These are phyloP conservation scores for Dallia pectoralis DNA, from an alignment of 2,797 vertebrate genomes.

Conservation along the genomic window DNA sequence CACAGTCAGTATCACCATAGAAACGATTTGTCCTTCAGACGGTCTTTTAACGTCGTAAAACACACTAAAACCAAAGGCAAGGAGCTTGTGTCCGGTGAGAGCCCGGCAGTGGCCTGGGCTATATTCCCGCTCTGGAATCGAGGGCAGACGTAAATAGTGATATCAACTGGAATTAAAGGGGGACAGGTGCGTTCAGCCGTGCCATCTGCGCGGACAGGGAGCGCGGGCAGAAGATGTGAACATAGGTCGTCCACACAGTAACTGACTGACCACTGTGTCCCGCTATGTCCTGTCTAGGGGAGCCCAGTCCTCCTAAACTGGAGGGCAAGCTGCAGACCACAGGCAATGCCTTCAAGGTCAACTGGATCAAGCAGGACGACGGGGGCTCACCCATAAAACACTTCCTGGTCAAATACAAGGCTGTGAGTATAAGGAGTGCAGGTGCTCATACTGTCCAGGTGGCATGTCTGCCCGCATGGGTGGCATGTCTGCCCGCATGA, in stretches of 20 bases:
- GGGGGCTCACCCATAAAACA: slow-evolving; percentile 94
- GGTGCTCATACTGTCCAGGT: slow-evolving; percentile 20
- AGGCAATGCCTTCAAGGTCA: slow-evolving; percentile 87
- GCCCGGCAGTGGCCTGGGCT: neutral
- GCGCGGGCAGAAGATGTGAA: neutral
- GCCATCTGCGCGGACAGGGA: neutral
- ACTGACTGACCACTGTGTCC: slow-evolving; percentile 6
- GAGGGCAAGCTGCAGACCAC: slow-evolving; percentile 78
- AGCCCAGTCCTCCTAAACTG: slow-evolving; percentile 92
- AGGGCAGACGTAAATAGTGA: neutral
- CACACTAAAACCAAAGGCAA: neutral
- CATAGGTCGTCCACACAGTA: neutral
- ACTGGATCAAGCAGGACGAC: slow-evolving; percentile 94
- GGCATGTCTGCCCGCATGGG: too few species aligned
- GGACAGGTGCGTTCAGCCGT: neutral
- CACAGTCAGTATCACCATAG: neutral
- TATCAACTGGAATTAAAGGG: neutral
- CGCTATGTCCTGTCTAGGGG: slow-evolving; percentile 80
- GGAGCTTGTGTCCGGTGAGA: neutral
- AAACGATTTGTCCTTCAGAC: neutral
- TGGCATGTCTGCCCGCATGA: too few species aligned
- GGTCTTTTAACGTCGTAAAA: neutral
- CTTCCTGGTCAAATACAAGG: slow-evolving; percentile 92
- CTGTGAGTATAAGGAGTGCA: slow-evolving; percentile 81
- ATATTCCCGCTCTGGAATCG: neutral